Evolutionary conservation across 2,888 invertebrate species (phyloP), one percentile per base, ranked within the genome.

Genomic region (Neria commutata): DNA sequence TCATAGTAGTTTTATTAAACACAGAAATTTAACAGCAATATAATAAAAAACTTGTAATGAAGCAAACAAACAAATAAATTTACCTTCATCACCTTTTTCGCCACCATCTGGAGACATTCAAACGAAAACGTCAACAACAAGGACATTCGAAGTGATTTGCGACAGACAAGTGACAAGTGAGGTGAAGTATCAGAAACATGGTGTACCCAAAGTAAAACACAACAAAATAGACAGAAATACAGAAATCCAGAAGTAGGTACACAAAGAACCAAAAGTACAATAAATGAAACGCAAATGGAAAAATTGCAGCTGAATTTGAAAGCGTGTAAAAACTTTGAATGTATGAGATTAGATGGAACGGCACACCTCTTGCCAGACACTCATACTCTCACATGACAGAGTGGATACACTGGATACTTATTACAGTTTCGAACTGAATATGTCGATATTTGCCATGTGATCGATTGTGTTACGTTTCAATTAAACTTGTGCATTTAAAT

Each of bases 31-130:
- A 8, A 33, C 14, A 33, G 14, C 33, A 33, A 10, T 10, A 33
- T 14, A 37, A 4, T 37, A 37, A 11, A 23, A 48, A 6, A 8
- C n/a, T 6, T 45, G 19, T 42, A 50, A 42, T 34, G 48, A 58
- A 46, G 11, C 24, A 42, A 63, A 58, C 37, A 33, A 45, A 66
- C 47, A 48, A 51, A 62, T 58, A 62, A 63, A 60, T 67, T 70
- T 70, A 70, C 70, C 70, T 69, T 67, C 64, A 59, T 70, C 68
- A 65, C 68, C 67, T 61, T 70, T 70, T 65, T 70, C 70, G 65
- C 68, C 70, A 63, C 68, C 67, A 64, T 70, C 70, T 70, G 67
- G 60, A 54, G 61, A 60, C 52, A 58, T 62, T 56, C 37, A 56
- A 37, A 48, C 21, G 24, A 33, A 45, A 42, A 54, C 21, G 47